phyloP scores from a whole-genome alignment of 2,888 invertebrate species.

The Drosophila lutescens region DNA sequence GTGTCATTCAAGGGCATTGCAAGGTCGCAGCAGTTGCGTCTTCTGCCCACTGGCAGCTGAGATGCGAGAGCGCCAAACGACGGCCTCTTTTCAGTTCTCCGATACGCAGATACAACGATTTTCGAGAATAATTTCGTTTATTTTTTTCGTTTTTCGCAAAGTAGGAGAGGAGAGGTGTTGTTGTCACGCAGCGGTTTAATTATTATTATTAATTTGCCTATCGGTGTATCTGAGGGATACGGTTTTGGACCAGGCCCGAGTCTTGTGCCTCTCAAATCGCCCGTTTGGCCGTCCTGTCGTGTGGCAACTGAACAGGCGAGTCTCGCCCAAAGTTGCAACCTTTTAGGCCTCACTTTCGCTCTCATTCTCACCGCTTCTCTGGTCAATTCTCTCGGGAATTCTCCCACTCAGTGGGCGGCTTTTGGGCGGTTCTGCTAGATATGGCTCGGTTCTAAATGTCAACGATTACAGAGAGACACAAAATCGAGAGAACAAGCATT shows the following conservation, averaged over 20 bases:
- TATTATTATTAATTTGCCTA: conserved; percentile 57
- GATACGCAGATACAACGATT: conserved; percentile 65
- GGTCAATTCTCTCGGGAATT: conserved; percentile 17
- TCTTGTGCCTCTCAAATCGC: conserved; percentile 33
- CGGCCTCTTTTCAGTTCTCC: conserved; percentile 48
- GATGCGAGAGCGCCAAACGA: conserved; percentile 59
- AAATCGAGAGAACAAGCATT: conserved; percentile 15
- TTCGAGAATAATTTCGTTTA: conserved; percentile 46
- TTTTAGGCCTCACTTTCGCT: conserved; percentile 41
- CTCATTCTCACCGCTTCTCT: conserved; percentile 19
- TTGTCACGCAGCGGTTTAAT: conserved; percentile 60
- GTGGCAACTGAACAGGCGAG: conserved; percentile 63
- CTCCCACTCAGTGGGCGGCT: conserved; percentile 39
- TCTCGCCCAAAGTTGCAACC: conserved; percentile 45
- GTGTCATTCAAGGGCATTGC: conserved; percentile 85
- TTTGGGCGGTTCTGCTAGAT: conserved; percentile 54
- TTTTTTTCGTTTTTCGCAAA: conserved; percentile 29
- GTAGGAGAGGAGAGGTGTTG: background rate
- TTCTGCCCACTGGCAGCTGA: conserved; percentile 70
- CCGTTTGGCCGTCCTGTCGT: conserved; percentile 71
- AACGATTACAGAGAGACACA: conserved; percentile 21
- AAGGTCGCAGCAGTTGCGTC: conserved; percentile 83
- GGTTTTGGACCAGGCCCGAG: conserved; percentile 8
- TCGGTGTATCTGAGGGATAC: conserved; percentile 48
- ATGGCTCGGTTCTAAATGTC: conserved; percentile 2